phyloP scores from a whole-genome alignment of 2,113 vertebrate genomes.

The Ranitomeya imitator region DNA sequence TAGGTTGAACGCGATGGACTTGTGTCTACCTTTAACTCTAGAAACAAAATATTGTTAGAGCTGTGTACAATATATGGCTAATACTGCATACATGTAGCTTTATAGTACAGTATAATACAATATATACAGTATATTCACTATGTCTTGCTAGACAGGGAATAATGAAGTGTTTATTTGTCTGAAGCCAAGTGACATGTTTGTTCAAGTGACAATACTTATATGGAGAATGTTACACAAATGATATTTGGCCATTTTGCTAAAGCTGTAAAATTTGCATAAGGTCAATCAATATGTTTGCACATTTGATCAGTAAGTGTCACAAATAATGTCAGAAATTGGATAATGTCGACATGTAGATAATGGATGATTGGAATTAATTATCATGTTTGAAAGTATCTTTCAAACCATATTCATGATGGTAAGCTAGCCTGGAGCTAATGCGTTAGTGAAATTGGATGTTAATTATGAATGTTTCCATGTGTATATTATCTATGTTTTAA shows the following conservation, averaged over 20 bases:
- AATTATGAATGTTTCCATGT: not conserved
- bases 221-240: slow-evolving; percentile 40
- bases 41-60: not conserved
- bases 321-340: slow-evolving; percentile 46
- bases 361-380: slow-evolving; percentile 50
- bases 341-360: slow-evolving; percentile 49
- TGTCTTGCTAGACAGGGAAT: not conserved
- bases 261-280: slow-evolving; percentile 45
- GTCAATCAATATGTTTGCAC: slow-evolving; percentile 45
- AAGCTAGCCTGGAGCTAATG: not conserved
- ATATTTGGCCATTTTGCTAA: slow-evolving; percentile 42
- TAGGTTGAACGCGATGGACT: no score
- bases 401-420: not conserved
- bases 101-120: not conserved
- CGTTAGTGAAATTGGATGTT: not conserved
- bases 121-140: not conserved
- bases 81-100: not conserved
- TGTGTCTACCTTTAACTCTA: not conserved
- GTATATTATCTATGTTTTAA: not conserved
- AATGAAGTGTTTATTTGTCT: not conserved
- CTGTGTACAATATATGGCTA: not conserved
- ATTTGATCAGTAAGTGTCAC: slow-evolving; percentile 38
- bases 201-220: slow-evolving; percentile 28
- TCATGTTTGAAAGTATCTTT: slow-evolving; percentile 1
- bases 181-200: slow-evolving; percentile 39